Percentiles rank a stretch among this genome's conserved stretches.
These are phyloP conservation scores for Apogon hyalosoma DNA, from an alignment of 2,797 vertebrate genomes.

Conservation along the genomic window DNA sequence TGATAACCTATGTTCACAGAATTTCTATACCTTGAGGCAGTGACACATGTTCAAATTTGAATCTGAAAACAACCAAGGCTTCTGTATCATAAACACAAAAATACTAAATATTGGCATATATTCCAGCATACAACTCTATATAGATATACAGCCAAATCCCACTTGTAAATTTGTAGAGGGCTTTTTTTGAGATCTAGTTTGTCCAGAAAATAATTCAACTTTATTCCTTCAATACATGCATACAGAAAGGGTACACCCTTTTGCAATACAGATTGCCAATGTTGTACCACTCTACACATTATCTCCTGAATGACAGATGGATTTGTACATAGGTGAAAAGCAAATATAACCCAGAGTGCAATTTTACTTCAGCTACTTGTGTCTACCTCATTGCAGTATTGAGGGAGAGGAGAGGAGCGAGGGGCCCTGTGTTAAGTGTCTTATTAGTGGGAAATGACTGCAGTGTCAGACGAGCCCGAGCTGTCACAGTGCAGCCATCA, in stretches of 20 bases:
- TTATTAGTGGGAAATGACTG: constrained; percentile 84
- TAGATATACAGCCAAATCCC: constrained; percentile 20
- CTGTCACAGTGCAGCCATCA: constrained; percentile 80
- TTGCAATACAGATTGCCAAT: constrained; percentile 7
- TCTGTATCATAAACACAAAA: constrained; percentile 18
- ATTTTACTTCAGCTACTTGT: constrained; percentile 73
- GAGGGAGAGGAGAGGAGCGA: constrained; percentile 68
- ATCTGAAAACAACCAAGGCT: constrained; percentile 6
- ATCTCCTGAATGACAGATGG: constrained; percentile 53
- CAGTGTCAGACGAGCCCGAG: constrained; percentile 67
- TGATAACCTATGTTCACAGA: neutral
- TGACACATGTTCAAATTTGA: constrained; percentile 16
- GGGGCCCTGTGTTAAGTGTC: constrained; percentile 83
- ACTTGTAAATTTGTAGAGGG: constrained; percentile 28
- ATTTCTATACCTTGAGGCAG: constrained; percentile 4
- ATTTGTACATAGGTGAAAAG: constrained; percentile 66
- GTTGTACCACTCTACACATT: constrained; percentile 22
- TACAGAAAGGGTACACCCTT: constrained; percentile 19
- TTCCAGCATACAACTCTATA: constrained; percentile 17
- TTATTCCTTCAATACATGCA: constrained; percentile 6
- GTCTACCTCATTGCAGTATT: constrained; percentile 66
- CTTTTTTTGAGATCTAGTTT: neutral
- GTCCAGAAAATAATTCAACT: neutral
- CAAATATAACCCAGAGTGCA: constrained; percentile 73
- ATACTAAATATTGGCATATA: constrained; percentile 25